phyloP scores from a whole-genome alignment of 2,888 invertebrate genomes.

The Tiliacea aurago region DNA sequence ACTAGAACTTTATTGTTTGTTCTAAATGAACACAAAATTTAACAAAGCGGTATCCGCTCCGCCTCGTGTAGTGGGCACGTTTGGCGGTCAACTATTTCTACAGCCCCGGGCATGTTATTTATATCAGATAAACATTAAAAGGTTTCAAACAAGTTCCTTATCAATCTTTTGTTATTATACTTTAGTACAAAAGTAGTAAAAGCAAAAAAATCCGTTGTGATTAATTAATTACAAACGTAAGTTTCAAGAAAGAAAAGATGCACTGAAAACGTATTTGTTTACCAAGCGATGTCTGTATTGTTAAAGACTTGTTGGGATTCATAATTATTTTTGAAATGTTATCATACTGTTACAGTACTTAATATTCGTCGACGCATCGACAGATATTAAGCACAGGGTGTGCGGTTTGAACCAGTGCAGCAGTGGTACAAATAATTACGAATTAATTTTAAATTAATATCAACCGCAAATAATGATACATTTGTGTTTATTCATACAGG shows the following conservation, averaged over 20 bases:
- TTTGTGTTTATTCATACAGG: constrained; percentile 29
- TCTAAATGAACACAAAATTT: constrained; percentile 8
- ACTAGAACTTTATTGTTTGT: neutral
- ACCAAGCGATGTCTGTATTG: neutral
- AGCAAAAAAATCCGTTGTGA: neutral
- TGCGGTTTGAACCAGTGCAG: neutral
- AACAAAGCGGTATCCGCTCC: constrained; percentile 1
- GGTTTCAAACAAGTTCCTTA: neutral
- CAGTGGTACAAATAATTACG: neutral
- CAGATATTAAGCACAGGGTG: neutral
- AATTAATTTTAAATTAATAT: constrained; percentile 2
- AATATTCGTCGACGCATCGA: neutral
- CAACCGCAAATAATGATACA: constrained; percentile 17
- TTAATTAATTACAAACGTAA: neutral
- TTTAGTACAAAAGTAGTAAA: neutral
- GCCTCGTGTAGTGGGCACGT: neutral
- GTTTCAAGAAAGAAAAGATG: neutral
- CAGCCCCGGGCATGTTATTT: constrained; percentile 11
- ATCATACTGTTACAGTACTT: neutral
- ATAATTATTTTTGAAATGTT: no score
- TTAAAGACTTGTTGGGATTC: no score
- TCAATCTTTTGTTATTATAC: neutral
- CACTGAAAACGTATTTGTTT: neutral
- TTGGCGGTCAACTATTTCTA: neutral
- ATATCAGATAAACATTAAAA: constrained; percentile 3